phyloP scores from a whole-genome alignment of 1,140 invertebrate genomes.

The Meloidogyne exigua region DNA sequence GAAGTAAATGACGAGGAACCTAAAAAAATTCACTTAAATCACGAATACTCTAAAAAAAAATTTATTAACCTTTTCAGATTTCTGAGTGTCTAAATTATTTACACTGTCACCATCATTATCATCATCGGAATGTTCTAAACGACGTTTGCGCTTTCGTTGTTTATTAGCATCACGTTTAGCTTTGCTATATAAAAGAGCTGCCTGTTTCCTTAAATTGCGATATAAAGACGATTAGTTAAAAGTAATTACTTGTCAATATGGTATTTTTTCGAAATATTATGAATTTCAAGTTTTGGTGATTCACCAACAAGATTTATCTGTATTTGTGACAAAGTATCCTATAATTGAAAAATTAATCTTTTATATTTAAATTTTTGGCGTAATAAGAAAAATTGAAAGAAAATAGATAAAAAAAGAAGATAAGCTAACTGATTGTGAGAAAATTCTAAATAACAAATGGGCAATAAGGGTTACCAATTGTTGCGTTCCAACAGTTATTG shows the following conservation, averaged over 20 bases:
- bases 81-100: not conserved
- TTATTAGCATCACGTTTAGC: not conserved
- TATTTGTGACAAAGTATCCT: not conserved
- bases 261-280: not conserved
- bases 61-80: conserved; percentile 9
- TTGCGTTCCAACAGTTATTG: too few relatives aligned
- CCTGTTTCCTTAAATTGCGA: not conserved
- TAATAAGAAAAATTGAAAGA: too few relatives aligned
- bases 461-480: too few relatives aligned
- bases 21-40: not conserved
- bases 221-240: not conserved
- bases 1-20: conserved; percentile 6
- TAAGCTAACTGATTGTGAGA: too few relatives aligned
- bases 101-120: not conserved
- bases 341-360: too few relatives aligned
- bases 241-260: not conserved
- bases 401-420: too few relatives aligned
- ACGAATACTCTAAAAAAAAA: too few relatives aligned
- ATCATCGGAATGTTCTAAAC: conserved; percentile 3
- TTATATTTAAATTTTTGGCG: too few relatives aligned
- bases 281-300: not conserved
- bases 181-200: not conserved
- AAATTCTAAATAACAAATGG: too few relatives aligned
- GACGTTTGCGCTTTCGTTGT: not conserved
- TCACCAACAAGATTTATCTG: not conserved